These are phyloP conservation scores for Onchidella celtica DNA, from an alignment of 2,888 invertebrate species.

Conservation along the genomic window DNA sequence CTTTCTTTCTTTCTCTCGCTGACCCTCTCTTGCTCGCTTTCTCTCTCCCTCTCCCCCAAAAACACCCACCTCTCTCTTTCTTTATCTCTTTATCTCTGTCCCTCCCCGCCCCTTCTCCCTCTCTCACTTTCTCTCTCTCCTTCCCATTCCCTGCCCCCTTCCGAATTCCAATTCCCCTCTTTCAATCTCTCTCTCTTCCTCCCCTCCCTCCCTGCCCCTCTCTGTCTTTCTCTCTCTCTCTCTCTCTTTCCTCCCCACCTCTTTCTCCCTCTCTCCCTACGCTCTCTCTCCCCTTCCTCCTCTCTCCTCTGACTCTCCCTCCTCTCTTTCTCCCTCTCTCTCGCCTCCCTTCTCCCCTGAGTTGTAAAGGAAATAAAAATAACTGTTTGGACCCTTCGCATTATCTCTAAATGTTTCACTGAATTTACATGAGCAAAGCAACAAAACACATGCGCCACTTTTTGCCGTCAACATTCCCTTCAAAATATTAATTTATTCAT, in stretches of 20 bases:
- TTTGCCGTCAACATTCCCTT: too few species aligned
- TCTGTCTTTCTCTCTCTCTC: not conserved
- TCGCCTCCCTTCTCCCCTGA: not conserved
- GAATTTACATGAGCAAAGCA: too few species aligned
- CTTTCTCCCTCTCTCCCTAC: not conserved
- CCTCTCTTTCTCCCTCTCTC: constrained; percentile 8
- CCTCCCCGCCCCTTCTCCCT: not conserved
- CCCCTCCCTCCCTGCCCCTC: not conserved
- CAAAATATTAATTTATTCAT: too few species aligned
- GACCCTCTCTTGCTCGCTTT: not conserved
- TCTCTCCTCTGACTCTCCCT: not conserved
- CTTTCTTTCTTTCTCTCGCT: not conserved
- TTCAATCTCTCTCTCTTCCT: not conserved
- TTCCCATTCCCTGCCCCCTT: not conserved
- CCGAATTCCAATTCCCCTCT: not conserved
- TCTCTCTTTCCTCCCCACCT: not conserved
- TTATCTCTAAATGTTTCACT: too few species aligned
- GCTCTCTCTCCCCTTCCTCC: not conserved
- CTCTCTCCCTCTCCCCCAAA: not conserved
- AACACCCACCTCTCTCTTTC: not conserved
- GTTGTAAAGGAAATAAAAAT: too few species aligned
- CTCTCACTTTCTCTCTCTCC: not conserved
- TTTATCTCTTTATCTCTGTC: not conserved
- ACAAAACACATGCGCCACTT: too few species aligned
- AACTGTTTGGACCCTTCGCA: too few species aligned